Evolutionary conservation across 1,140 invertebrate species (phyloP), one percentile per base, ranked within the genome.

Genomic region (Philaenus spumarius): DNA sequence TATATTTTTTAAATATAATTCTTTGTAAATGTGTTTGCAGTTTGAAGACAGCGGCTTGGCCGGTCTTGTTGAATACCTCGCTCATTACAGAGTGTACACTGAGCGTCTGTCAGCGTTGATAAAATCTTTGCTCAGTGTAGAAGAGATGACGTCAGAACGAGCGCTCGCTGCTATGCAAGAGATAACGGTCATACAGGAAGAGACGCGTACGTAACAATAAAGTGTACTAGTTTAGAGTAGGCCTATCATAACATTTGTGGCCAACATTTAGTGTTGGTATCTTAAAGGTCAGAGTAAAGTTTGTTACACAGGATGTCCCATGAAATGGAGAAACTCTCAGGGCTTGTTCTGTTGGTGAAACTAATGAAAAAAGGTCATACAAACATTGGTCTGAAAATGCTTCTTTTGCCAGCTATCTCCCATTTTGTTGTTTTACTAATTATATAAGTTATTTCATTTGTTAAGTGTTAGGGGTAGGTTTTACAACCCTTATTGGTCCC

Each of bases 61-160:
- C 22, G 67, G 66, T 23, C 51, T 71, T 9, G 58, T 57, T 3
- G 62, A 67, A 12, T 68, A 68, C 51, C 15, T 68, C 2, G 14
- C 23, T 19, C 57, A 46, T 14, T 62, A 68, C 45, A 59, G 61
- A 57, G 57, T 58, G 2, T 66, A 64, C 47, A 59, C 58, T 11
- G 63, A 66, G 11, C 61, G 55, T n/a, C 35, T 68, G 15, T 51
- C 47, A 5, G 39, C 35, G 11, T 11, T 68, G 39, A 66, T 60
- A 5, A 65, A 66, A 47, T 34, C 35, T 1, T 39, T 64, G 5
- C 2, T 51, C 1, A 14, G n/a, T 11, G 12, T 40, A 20, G 56
- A 58, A 14, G 56, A 58, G 15, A 20, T 50, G 2, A 58, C 56
- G 2, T 7, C 12, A 9, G 56, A 58, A 6, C 34, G 34, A 19